Base-by-base conservation (phyloP, 2,888 invertebrate species). In the Drosophila affinis region DNA sequence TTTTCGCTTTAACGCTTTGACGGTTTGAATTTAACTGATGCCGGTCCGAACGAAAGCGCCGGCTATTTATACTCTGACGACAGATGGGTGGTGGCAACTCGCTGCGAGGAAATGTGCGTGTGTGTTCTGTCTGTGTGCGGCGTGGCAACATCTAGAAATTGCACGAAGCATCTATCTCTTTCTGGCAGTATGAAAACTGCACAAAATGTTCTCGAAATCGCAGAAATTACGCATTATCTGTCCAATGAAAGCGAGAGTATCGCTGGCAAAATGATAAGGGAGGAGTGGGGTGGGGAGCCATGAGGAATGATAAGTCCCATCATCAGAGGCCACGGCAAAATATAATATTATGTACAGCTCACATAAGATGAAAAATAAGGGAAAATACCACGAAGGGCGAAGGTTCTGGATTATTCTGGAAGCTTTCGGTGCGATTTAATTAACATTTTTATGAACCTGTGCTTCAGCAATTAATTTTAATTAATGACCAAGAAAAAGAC, bases 1-100 rank as follows among this genome's bases (percentile, higher is more conserved):
- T 24, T 24, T 5, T 5, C 5, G 24, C 24, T 24, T 24, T 24
- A 24, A 49, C 48, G 29, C 63, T 55, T 73, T 62, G 72, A 48
- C 55, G 73, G 27, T 60, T 65, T 55, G 65, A 73, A 58, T 79
- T 62, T 56, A 78, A 89, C 88, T 85, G 89, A 85, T 59, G 68
- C 57, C 58, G 64, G 52, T 32, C 29, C 29, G 21, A 51, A 49
- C 14, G 49, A 27, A 53, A 29, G 55, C 52, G 64, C 56, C 63
- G 49, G 59, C 75, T 82, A 75, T 85, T 85, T 85, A 85, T 89
- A 89, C 72, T 29, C 39, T 39, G 14, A 39, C 39, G 39, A 44
- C 72, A 49, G 18, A n/a, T 45, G 58, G 53, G 48, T 51, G 72
- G 77, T 75, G 83, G 84, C 69, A 45, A 62, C 39, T 48, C 46